Percentiles rank a stretch among this genome's conserved stretches.
Evolutionary conservation across 2,888 invertebrate species (phyloP).

Genomic region (Fissipunctia ypsillon): DNA sequence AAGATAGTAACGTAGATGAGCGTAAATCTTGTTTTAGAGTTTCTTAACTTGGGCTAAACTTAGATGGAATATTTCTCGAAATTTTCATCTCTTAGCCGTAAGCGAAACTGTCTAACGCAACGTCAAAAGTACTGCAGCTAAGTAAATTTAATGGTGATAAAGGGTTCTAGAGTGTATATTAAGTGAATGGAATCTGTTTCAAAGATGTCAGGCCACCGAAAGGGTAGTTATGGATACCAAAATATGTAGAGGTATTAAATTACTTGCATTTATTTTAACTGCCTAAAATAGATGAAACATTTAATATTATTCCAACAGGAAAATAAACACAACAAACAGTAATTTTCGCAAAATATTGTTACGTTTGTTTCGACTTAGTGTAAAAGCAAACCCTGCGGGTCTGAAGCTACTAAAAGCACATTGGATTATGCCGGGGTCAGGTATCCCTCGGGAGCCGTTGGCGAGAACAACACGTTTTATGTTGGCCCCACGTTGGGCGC

Average conservation of each 20-base stretch:
- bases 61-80: slow-evolving; percentile 30
- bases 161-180: neutral
- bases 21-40: slow-evolving; percentile 31
- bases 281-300: neutral
- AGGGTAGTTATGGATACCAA: neutral
- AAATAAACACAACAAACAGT: slow-evolving; percentile 6
- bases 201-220: neutral
- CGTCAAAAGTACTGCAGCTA: slow-evolving; percentile 13
- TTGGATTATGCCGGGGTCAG: slow-evolving; percentile 65
- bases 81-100: slow-evolving; percentile 10
- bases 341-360: slow-evolving; percentile 28
- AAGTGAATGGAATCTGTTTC: slow-evolving; percentile 9
- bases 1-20: slow-evolving; percentile 22
- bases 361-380: slow-evolving; percentile 30
- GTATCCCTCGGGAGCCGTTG: slow-evolving; percentile 56
- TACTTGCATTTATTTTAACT: neutral
- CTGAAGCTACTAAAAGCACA: slow-evolving; percentile 59
- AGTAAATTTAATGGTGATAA: slow-evolving; percentile 16
- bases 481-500: slow-evolving; percentile 55
- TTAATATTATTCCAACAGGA: slow-evolving; percentile 1
- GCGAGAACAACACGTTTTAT: slow-evolving; percentile 57
- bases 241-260: neutral
- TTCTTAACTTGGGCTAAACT: slow-evolving; percentile 33
- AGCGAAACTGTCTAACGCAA: slow-evolving; percentile 15
- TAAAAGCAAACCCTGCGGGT: slow-evolving; percentile 29